Conservation (phyloP, 2,888 invertebrate species). For the Nemurella pictetii region DNA sequence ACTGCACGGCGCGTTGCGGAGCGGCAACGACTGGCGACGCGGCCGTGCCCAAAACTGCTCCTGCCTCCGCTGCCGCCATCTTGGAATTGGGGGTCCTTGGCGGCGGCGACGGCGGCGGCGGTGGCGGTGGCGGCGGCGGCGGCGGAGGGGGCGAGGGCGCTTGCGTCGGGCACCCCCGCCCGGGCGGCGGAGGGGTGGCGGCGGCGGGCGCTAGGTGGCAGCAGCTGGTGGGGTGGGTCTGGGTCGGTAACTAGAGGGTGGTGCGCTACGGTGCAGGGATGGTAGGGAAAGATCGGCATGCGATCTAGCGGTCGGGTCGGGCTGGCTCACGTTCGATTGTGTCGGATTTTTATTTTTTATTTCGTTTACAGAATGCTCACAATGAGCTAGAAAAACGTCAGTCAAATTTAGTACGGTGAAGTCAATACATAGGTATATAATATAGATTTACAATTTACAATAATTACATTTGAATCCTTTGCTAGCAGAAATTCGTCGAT, state of each 20-base stretch:
- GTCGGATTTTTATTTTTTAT: too few species aligned
- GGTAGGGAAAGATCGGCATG: neutral
- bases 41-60: neutral
- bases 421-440: too few species aligned
- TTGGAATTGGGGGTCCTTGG: slow-evolving; percentile 15
- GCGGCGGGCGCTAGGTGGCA: slow-evolving; percentile 27
- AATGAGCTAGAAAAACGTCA: too few species aligned
- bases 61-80: slow-evolving; percentile 22
- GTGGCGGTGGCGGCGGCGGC: neutral
- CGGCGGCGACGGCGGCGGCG: neutral
- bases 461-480: too few species aligned
- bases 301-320: neutral
- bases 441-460: too few species aligned
- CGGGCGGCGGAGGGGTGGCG: neutral
- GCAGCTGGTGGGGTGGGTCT: slow-evolving; percentile 25
- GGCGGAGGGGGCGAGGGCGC: neutral
- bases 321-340: too few species aligned
- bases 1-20: neutral
- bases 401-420: too few species aligned
- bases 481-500: too few species aligned
- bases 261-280: neutral
- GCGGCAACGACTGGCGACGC: neutral
- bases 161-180: slow-evolving; percentile 16
- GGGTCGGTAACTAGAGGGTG: neutral
- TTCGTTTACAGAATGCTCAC: too few species aligned